Evolutionary conservation across 1,140 invertebrate genomes (phyloP), one percentile per base, ranked within the genome.

Genomic region (Drosophila cardini): DNA sequence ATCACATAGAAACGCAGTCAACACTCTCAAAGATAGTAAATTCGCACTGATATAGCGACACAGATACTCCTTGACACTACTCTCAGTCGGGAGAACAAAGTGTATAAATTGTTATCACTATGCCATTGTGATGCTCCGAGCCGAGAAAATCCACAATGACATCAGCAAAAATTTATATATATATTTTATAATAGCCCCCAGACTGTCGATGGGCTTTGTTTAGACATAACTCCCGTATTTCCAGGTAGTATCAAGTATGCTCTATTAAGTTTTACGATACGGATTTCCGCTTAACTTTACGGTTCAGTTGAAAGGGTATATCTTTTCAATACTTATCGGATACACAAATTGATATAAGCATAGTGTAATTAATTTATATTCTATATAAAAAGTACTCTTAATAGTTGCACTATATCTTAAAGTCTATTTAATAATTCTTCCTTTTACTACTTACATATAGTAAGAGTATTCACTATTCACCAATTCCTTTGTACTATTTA

Each of bases 131-230:
- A 10, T 62, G 57, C 58, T 71, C 58, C 38, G 48, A 50, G 26
- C 56, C 26, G 36, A 43, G 13, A 11, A 52, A 48, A 60, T 16
- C 38, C 16, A 11, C 15, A 45, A 13, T 38, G 32, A 11, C 50
- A 64, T 13, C 62, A 50, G n/a, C 16, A 40, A 50, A 15, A 32
- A 48, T 13, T 2, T 26, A 4, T 40, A 30, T 10, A 58, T 8
- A 46, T 10, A 45, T n/a, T 72, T 18, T 43, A 58, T 52, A 67
- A 67, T 67, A 52, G 43, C 62, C 3, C 36, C 26, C 36, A 36
- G 55, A 55, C 70, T 72, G 36, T 68, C 55, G 55, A 43, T 67
- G 46, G 30, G 53, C 70, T 53, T 72, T 72, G 69, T 67, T 70
- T 34, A 18, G 56, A 34, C 42, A 16, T 45, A 45, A 10, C 15